Evolutionary conservation across 2,113 vertebrate species (phyloP), one percentile per base, ranked within the genome.

Genomic region (Actenoides hombroni): DNA sequence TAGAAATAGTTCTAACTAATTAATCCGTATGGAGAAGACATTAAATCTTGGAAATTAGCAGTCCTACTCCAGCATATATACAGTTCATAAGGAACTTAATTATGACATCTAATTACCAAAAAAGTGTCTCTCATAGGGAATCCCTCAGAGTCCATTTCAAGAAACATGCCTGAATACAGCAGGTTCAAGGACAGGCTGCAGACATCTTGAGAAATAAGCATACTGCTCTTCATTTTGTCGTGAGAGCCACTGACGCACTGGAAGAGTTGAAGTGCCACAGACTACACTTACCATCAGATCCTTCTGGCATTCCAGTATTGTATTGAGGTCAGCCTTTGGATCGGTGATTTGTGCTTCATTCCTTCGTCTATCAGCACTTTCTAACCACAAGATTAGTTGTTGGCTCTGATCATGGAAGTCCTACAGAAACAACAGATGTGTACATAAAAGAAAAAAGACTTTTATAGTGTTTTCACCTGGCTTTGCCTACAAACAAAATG

Each of bases 361-460:
- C 25, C 98, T 97, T 49, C 75, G 96, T 57, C 96, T 97, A 92
- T 99, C 99, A 0, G 98, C 98, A 76, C 95, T 97, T 4, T 98
- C 98, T 54, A 99, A 89, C 98, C 99, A 99, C 88, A 99, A 60
- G 69, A 99, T 97, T 84, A 99, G 97, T 2, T 97, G 97, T 86
- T 99, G 98, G 31, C 98, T 98, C n/a, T 96, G 93, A 90, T 98
- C 97, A 5, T 99, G 99, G 91, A 99, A 99, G 85, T 99, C 99
- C 99, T 99, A 91, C 5, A 86, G 63, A 80, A 95, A 79, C 17
- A 96, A 63, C 10, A n/a, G 33, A 57, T 29, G 69, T 39, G 26
- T 3, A 23, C 9, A 9, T 53, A 44, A 49, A 60, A 46, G 49
- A 20, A 21, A 40, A 42, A 37, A 39, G 37, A 53, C 31, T 64